Percentiles rank a stretch among this genome's conserved stretches.
Conservation (phyloP, 2,113 vertebrate species). For the Coptodon bakossiorum region DNA sequence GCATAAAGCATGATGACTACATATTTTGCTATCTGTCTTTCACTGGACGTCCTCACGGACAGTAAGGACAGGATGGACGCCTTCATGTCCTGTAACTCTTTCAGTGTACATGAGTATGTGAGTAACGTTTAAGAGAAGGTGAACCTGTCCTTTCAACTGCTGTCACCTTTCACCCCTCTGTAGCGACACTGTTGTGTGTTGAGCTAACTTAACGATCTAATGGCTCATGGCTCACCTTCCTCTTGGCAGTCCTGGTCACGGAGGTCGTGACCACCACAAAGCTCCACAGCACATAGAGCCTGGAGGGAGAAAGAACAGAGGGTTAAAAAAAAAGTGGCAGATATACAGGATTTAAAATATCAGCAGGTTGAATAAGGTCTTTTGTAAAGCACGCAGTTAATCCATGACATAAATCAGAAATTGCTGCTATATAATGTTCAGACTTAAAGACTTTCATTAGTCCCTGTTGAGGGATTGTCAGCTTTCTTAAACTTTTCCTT, state of each 20-base stretch:
- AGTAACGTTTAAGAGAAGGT: not conserved
- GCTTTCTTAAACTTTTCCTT: not conserved
- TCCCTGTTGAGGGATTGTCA: not conserved
- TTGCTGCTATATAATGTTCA: not conserved
- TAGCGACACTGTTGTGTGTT: not conserved
- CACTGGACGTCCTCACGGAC: not conserved
- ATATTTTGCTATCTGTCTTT: not conserved
- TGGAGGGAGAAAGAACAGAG: conserved; percentile 8
- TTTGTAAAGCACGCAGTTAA: not conserved
- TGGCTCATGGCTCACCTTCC: conserved; percentile 67
- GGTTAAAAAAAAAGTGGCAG: not conserved
- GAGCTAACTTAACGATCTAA: conserved; percentile 17
- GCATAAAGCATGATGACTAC: not conserved
- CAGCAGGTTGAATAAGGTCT: conserved; percentile 7
- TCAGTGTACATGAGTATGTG: not conserved
- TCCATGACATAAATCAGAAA: conserved; percentile 28
- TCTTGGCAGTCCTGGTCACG: conserved; percentile 52
- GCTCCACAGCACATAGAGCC: conserved; percentile 64
- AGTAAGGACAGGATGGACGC: not conserved
- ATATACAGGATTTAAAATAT: not conserved
- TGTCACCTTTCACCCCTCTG: not conserved
- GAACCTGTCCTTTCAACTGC: not conserved
- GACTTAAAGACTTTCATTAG: conserved; percentile 16
- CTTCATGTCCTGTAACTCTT: not conserved
- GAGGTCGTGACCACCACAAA: conserved; percentile 57